Evolutionary conservation across 2,888 invertebrate genomes (phyloP), one percentile per base, ranked within the genome.

Genomic region (Himalopsyche tibetana): DNA sequence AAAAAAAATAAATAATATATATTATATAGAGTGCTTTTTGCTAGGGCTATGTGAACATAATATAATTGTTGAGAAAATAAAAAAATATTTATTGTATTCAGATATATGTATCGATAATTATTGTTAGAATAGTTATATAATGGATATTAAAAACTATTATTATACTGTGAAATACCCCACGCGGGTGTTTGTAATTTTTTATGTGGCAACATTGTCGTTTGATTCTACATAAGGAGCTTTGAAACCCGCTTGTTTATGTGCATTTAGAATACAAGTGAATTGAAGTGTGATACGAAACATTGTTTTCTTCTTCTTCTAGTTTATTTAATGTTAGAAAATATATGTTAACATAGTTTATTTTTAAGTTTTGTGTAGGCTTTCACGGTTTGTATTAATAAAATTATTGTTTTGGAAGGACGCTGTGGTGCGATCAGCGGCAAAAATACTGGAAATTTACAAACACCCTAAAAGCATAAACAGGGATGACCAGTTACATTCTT

Each of bases 61-160:
- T 80, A 42, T 81, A 81, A 56, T 84, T 42, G 69, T 80, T 55
- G 82, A 84, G 82, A 87, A 87, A 87, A 84, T 80, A 84, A 87
- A 80, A 74, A 74, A 36, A 87, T 86, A 86, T 87, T 82, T 80
- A 85, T 85, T 87, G 38, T 84, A 87, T 51, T 15, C 12, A 88
- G 84, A 87, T 86, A 56, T 86, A 84, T 40, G 51, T 55, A 55
- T 55, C 40, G 9, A 82, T 56, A 56, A 55, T 38, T 36, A 80
- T 42, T 69, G 40, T 90, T 92, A 69, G 69, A 92, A 92, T 92
- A 92, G 92, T 90, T 90, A 90, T 92, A 91, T 91, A 90, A 91
- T 4, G 88, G 92, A 80, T 84, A 89, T 84, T 91, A 92, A 90
- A 90, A 88, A 83, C 89, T 90, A 89, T 87, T 85, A 80, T 74